Evolutionary conservation across 35 echinoderm and acorn worm species (phyloP).

Genomic region (Lytechinus variegatus): DNA sequence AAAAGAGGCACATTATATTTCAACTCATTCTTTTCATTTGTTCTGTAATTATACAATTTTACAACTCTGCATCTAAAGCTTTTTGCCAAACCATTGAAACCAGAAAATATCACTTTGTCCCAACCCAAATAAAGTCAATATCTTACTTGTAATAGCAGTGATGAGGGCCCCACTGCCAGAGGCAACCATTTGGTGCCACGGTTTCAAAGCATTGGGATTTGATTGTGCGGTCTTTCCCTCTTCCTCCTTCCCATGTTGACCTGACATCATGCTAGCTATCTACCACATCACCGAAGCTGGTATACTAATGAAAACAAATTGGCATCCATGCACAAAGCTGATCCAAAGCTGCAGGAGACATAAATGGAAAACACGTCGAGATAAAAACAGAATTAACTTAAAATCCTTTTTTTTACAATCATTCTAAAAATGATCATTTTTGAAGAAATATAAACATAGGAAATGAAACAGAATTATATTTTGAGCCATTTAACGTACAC

Average conservation of each 20-base stretch:
- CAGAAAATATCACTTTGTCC: neutral
- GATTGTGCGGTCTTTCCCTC: neutral
- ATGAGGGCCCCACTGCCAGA: constrained; percentile 82
- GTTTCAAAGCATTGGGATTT: constrained; percentile 38
- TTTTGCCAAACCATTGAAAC: too few species aligned
- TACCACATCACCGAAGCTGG: neutral
- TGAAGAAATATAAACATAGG: too few species aligned
- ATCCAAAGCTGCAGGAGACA: neutral
- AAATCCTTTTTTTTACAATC: too few species aligned
- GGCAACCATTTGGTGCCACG: constrained; percentile 82
- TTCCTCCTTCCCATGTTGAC: neutral
- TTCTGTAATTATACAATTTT: neutral
- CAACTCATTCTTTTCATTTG: too few species aligned
- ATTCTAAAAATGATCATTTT: too few species aligned
- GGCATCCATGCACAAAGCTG: neutral
- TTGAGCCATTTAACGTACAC: too few species aligned
- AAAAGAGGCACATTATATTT: neutral
- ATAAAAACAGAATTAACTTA: too few species aligned
- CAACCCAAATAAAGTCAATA: neutral
- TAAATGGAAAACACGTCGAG: too few species aligned
- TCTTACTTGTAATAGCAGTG: constrained; percentile 81
- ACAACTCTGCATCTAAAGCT: neutral
- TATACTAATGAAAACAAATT: neutral
- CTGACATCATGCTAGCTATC: constrained; percentile 3
- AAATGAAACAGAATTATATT: too few species aligned